Evolutionary conservation across 2,797 vertebrate species (phyloP).

Genomic region (Lagorchestes hirsutus): DNA sequence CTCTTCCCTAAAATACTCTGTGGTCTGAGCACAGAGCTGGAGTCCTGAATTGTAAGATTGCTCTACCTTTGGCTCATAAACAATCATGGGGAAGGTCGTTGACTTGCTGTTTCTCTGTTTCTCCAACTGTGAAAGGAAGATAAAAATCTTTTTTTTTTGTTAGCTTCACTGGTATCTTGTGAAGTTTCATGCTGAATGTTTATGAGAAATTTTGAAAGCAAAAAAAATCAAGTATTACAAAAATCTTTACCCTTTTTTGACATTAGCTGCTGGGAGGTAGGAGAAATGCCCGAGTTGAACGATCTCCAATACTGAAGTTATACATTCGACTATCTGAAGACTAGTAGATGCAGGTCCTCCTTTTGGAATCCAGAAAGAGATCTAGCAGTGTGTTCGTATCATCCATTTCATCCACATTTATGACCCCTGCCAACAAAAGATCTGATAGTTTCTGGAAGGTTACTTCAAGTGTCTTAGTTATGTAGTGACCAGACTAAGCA

Average conservation of each 20-base stretch:
- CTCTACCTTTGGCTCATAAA: neutral
- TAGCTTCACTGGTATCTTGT: conserved; percentile 27
- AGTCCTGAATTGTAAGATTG: conserved; percentile 2
- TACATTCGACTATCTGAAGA: neutral
- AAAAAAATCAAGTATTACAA: neutral
- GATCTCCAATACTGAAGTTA: conserved; percentile 30
- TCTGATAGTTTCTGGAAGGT: neutral
- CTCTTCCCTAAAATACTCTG: conserved; percentile 32
- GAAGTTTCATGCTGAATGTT: conserved; percentile 57
- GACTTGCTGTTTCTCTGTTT: conserved; percentile 23
- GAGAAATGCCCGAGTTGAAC: conserved; percentile 58
- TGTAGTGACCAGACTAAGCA: neutral
- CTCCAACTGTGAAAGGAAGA: conserved; percentile 44
- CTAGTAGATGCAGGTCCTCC: neutral
- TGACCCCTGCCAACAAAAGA: neutral
- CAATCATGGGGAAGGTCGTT: conserved; percentile 60
- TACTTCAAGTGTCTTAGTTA: neutral
- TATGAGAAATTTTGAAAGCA: conserved; percentile 61
- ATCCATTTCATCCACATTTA: neutral
- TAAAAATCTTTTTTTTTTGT: conserved; percentile 22
- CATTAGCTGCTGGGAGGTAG: conserved; percentile 19
- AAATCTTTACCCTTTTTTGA: neutral
- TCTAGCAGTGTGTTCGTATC: neutral
- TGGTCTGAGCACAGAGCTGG: neutral
- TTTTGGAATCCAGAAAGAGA: neutral